Evolutionary conservation across 2,797 vertebrate species (phyloP), one percentile per base, ranked within the genome.

Genomic region (Poecilia velifera): DNA sequence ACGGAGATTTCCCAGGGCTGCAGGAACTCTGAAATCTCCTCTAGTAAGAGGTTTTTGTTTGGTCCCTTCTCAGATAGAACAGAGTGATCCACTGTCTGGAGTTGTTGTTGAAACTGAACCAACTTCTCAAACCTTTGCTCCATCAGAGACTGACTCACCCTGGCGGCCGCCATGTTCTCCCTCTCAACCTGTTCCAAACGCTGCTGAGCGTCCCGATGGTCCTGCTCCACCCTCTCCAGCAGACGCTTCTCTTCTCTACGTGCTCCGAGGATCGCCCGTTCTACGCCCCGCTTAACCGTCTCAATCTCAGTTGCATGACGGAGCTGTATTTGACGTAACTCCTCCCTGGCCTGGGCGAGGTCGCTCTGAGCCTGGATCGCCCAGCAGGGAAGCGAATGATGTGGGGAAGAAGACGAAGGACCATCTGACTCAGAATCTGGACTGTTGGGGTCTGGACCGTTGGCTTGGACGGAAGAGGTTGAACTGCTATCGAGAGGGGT

Each of bases 1-100:
- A 96, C 84, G 0, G 94, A 93, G 39, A 96, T 91, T 87, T 96
- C 95, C 95, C 95, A 95, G 18, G 94, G 94, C 79, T 95, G 94
- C 36, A 96, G 82, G 64, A 94, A 92, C 70, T 96, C 93, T 3
- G 90, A 22, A 16, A 95, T 84, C 31, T 91, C 92, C 71, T 86
- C 92, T 39, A 93, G 77, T 76, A 94, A 64, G 36, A 76, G 79
- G 25, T 78, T 88, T 18, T 85, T 83, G 36, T 86, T 84, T 28
- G 72, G 55, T 9, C 75, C 78, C 55, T 66, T 81, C 71, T 83
- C 79, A 75, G 81, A 81, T 28, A 34, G 45, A 78, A 49, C n/a
- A 49, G 83, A 79, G 16, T 78, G 86, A 55, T 78, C 75, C 13
- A 79, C 53, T n/a, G 85, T 86, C 72, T 92, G 92, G 28, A 95